Evolutionary conservation across 1,140 invertebrate species (phyloP).

Genomic region (Aphaenogaster floridana): DNA sequence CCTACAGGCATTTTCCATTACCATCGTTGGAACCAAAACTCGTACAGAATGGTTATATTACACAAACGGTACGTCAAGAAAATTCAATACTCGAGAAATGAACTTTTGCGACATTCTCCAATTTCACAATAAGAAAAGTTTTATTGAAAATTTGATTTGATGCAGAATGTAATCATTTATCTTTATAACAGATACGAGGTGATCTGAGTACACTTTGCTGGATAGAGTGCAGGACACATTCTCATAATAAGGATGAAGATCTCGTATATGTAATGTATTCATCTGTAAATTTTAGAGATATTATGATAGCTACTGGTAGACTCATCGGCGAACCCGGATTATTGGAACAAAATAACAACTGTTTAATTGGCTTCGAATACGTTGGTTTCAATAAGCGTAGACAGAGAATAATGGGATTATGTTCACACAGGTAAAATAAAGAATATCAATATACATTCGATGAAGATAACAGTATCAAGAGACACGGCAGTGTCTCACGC

Average conservation of each 20-base stretch:
- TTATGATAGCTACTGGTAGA: conserved; percentile 92
- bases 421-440: no score
- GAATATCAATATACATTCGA: no score
- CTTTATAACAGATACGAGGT: conserved; percentile 88
- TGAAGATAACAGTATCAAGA: no score
- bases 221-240: conserved; percentile 84
- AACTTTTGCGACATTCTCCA: no score
- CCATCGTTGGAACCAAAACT: conserved; percentile 83
- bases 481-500: no score
- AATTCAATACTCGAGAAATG: no score
- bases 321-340: no score
- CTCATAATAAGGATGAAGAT: conserved; percentile 78
- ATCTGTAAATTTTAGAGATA: conserved; percentile 92
- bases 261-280: conserved; percentile 89
- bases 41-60: conserved; percentile 92
- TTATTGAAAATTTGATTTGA: not conserved
- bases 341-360: conserved; percentile 76
- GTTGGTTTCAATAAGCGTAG: conserved; percentile 88
- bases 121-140: no score
- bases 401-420: conserved; percentile 77
- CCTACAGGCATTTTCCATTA: conserved; percentile 91
- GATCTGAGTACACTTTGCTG: conserved; percentile 90
- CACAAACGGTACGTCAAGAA: conserved; percentile 87
- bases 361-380: conserved; percentile 91
- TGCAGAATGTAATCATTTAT: no score